Percentiles rank a stretch among this genome's conserved stretches.
Evolutionary conservation across 2,113 vertebrate species (phyloP).

Genomic region (Colius striatus): DNA sequence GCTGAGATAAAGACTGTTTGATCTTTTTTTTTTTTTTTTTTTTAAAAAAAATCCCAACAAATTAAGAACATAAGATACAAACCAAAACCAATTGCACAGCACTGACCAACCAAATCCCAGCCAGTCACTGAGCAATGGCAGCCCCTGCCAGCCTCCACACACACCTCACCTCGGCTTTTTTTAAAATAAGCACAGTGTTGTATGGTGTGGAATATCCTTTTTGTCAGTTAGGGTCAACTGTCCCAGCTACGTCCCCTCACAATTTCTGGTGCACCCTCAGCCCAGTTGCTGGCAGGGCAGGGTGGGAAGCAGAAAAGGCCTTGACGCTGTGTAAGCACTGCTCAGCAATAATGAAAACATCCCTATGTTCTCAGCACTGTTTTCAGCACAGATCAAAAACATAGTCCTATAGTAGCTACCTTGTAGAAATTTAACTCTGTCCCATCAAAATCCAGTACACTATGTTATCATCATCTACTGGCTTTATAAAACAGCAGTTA

Average conservation of each 20-base stretch:
- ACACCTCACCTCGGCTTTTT: neutral
- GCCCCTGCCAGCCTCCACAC: neutral
- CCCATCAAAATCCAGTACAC: neutral
- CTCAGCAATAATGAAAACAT: neutral
- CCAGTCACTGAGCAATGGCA: neutral
- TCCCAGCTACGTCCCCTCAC: neutral
- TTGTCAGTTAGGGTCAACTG: neutral
- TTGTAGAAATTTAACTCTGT: neutral
- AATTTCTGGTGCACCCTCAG: neutral
- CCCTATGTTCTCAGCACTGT: neutral
- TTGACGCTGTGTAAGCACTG: neutral
- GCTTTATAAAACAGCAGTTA: neutral
- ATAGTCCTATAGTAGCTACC: neutral
- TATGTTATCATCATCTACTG: neutral
- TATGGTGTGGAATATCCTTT: neutral
- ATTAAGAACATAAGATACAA: neutral
- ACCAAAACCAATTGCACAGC: neutral
- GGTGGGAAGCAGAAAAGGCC: neutral
- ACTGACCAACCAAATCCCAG: neutral
- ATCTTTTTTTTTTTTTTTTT: neutral
- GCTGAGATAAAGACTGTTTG: neutral
- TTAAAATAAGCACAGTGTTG: neutral
- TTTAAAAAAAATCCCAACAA: neutral
- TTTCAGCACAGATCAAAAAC: neutral
- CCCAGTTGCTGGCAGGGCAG: fast-evolving